Percentiles rank a stretch among this genome's conserved stretches.
Conservation (phyloP, 2,797 vertebrate species). For the Paratrypauchen microcephalus region DNA sequence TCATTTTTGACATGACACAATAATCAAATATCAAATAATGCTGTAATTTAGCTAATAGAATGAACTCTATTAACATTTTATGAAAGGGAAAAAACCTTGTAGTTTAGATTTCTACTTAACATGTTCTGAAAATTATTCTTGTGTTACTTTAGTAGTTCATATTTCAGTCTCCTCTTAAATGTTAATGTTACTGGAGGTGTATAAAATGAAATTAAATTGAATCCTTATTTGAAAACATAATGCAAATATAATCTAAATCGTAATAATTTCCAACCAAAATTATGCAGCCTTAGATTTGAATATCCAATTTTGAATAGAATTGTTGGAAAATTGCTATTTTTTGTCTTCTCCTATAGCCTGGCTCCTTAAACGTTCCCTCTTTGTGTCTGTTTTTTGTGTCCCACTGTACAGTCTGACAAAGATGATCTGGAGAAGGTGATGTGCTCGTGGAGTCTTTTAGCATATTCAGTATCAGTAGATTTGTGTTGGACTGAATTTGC, state of each 20-base stretch:
- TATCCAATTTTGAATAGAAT: background rate
- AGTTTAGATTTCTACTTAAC: background rate
- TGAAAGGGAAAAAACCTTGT: background rate
- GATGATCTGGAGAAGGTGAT: constrained; percentile 52
- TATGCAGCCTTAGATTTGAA: too few species aligned
- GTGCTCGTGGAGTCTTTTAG: constrained; percentile 10
- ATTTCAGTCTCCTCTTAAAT: too few species aligned
- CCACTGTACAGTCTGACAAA: constrained; percentile 44
- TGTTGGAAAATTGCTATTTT: background rate
- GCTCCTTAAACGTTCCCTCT: constrained; percentile 11
- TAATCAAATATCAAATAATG: too few species aligned
- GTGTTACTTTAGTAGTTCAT: too few species aligned
- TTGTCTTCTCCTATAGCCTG: background rate
- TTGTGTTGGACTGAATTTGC: constrained; percentile 12
- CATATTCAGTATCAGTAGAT: background rate
- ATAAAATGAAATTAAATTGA: background rate
- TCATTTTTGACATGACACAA: too few species aligned
- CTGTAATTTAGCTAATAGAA: background rate
- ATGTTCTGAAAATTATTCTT: background rate
- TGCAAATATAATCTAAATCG: background rate
- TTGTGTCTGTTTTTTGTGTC: constrained; percentile 39
- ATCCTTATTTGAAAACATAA: background rate
- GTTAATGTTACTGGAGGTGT: background rate
- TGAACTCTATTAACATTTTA: background rate
- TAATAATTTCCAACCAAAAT: too few species aligned